Conservation (phyloP, 2,797 vertebrate species). For the Oryzias sinensis region DNA sequence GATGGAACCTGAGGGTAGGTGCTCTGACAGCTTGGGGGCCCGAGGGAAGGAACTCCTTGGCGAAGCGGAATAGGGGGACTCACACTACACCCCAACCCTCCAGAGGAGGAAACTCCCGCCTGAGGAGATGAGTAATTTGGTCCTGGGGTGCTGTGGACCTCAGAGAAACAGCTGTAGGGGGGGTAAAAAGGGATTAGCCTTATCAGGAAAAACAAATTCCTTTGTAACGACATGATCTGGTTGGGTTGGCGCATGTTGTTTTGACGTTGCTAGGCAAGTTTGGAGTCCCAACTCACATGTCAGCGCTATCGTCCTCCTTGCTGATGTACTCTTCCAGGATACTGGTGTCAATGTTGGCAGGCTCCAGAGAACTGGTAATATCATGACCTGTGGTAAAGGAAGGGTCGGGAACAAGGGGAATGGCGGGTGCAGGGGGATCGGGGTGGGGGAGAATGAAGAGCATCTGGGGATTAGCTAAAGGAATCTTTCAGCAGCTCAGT, state of each 20-base stretch:
- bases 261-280: slow-evolving; percentile 53
- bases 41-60: slow-evolving; percentile 69
- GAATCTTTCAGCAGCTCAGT: slow-evolving; percentile 53
- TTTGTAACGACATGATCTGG: slow-evolving; percentile 67
- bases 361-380: slow-evolving; percentile 97
- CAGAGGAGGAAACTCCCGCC: slow-evolving; percentile 82
- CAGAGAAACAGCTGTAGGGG: slow-evolving; percentile 79
- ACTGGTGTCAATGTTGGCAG: slow-evolving; percentile 97
- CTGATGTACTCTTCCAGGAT: slow-evolving; percentile 99
- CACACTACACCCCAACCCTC: slow-evolving; percentile 79
- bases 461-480: slow-evolving; percentile 63
- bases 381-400: slow-evolving; percentile 86
- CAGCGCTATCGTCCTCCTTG: slow-evolving; percentile 96
- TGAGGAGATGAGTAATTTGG: slow-evolving; percentile 85
- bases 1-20: slow-evolving; percentile 79
- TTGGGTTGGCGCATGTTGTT: slow-evolving; percentile 56
- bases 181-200: slow-evolving; percentile 49
- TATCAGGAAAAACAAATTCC: slow-evolving; percentile 73
- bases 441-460: slow-evolving; percentile 46
- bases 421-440: slow-evolving; percentile 29
- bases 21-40: slow-evolving; percentile 73
- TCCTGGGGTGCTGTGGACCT: slow-evolving; percentile 79
- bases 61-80: slow-evolving; percentile 79
- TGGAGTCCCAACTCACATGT: slow-evolving; percentile 88
- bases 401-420: slow-evolving; percentile 47